Conservation (phyloP, 2,113 vertebrate species). For the Sus scrofa region DNA sequence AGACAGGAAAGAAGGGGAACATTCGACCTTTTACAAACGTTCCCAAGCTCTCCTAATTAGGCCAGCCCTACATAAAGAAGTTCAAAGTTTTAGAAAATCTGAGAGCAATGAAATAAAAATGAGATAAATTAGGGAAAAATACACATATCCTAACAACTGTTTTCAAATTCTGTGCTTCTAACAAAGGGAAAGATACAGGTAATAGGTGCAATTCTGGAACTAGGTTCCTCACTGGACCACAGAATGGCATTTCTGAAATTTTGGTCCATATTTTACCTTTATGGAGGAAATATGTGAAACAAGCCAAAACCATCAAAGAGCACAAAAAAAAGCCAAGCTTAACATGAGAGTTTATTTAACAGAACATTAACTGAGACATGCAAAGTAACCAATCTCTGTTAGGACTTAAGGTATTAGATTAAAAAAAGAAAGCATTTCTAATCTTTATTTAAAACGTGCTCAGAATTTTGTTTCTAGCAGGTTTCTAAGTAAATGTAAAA, state of each 20-base stretch:
- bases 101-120: constrained; percentile 75
- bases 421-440: constrained; percentile 59
- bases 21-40: constrained; percentile 64
- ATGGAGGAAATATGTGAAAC: constrained; percentile 78
- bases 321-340: constrained; percentile 80
- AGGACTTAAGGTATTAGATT: constrained; percentile 69
- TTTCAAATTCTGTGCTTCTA: constrained; percentile 50
- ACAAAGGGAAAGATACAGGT: constrained; percentile 59
- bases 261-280: constrained; percentile 78
- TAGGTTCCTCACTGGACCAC: constrained; percentile 68
- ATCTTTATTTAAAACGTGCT: constrained; percentile 68
- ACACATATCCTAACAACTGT: constrained; percentile 68
- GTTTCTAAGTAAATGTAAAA: constrained; percentile 47
- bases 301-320: constrained; percentile 86
- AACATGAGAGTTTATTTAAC: constrained; percentile 85
- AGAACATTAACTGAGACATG: constrained; percentile 82
- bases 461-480: constrained; percentile 52
- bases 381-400: constrained; percentile 79
- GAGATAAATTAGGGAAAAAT: constrained; percentile 68
- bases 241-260: constrained; percentile 84
- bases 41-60: constrained; percentile 70
- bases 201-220: constrained; percentile 60
- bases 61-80: constrained; percentile 70
- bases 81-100: constrained; percentile 76
- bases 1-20: constrained; percentile 49